Evolutionary conservation across 2,797 vertebrate species (phyloP).

Genomic region (Crax fasciolata): DNA sequence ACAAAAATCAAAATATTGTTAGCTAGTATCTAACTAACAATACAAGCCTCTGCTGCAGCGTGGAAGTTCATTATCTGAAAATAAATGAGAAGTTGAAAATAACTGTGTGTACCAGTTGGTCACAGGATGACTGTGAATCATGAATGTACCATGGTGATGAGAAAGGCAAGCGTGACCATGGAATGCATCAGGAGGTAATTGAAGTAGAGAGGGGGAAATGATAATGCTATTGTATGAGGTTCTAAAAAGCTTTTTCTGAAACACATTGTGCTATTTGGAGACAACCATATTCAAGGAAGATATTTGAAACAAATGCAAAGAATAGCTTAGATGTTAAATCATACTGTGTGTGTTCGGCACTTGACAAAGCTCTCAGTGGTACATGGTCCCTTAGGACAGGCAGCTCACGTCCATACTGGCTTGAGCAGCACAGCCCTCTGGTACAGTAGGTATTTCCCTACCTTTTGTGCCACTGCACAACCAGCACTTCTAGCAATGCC

Average conservation of each 20-base stretch:
- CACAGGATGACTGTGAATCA: slow-evolving; percentile 28
- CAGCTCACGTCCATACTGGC: background rate
- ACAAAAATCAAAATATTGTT: background rate
- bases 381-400: background rate
- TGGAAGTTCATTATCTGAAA: background rate
- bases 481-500: background rate
- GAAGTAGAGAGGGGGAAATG: background rate
- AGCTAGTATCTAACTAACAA: background rate
- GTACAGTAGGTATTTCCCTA: background rate
- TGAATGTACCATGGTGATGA: background rate
- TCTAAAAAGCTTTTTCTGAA: background rate
- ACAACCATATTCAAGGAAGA: background rate
- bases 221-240: background rate
- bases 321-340: background rate
- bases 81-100: slow-evolving; percentile 11
- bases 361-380: background rate
- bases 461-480: background rate
- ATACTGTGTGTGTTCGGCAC: rapidly evolving
- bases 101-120: background rate
- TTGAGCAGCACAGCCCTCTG: background rate
- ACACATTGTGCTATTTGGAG: background rate
- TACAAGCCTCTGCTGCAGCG: background rate
- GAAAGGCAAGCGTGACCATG: background rate
- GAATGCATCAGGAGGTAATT: background rate
- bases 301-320: background rate